These are phyloP conservation scores for Strigamia transsilvanica DNA, from an alignment of 2,888 invertebrate genomes.

Conservation along the genomic window DNA sequence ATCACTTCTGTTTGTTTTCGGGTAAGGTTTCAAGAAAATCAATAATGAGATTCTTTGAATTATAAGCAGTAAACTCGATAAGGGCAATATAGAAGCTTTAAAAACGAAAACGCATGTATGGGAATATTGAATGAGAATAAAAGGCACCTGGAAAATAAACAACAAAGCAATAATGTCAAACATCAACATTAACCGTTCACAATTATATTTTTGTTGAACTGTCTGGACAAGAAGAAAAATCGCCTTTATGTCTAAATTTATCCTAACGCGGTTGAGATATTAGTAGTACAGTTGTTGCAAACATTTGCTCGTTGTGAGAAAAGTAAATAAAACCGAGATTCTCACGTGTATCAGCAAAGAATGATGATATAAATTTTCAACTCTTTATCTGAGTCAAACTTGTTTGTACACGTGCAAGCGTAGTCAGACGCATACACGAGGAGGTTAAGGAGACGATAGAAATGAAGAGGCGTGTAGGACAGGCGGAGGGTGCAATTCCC, in stretches of 20 bases:
- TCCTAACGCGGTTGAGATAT: constrained; percentile 14
- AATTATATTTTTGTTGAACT: not conserved
- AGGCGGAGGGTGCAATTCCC: constrained; percentile 17
- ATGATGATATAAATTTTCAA: constrained; percentile 30
- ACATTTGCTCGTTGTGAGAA: constrained; percentile 20
- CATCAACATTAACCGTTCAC: too few species aligned
- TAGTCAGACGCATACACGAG: not conserved
- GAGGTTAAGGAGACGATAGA: constrained; percentile 25
- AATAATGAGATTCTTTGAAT: too few species aligned
- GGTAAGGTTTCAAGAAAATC: too few species aligned
- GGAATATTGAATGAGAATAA: too few species aligned
- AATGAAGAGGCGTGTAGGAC: constrained; percentile 16
- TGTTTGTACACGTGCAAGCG: constrained; percentile 20
- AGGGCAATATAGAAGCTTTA: too few species aligned
- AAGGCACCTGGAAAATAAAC: too few species aligned
- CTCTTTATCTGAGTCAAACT: constrained; percentile 25
- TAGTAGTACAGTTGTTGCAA: constrained; percentile 6
- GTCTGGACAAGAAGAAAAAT: constrained; percentile 1
- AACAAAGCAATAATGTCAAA: too few species aligned
- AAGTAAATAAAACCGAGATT: constrained; percentile 23
- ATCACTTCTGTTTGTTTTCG: too few species aligned
- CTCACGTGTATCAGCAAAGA: constrained; percentile 30
- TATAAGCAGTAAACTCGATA: too few species aligned
- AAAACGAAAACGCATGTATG: too few species aligned
- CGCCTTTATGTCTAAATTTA: not conserved